phyloP scores from a whole-genome alignment of 1,140 invertebrate species.

The Patella vulgata region DNA sequence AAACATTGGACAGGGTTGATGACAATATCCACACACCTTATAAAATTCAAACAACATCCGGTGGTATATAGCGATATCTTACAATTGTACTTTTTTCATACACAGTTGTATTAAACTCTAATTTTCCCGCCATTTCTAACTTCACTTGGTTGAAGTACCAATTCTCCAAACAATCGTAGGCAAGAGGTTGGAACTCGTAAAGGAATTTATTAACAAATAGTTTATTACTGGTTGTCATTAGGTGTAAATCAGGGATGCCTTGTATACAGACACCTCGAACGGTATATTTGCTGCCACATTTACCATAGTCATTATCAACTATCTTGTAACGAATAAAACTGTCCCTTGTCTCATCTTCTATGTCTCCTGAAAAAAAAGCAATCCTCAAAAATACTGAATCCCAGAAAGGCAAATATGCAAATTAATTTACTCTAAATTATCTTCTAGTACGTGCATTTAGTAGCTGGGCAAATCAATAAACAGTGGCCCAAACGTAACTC shows the following conservation, averaged over 20 bases:
- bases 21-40: slow-evolving; percentile 37
- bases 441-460: no score
- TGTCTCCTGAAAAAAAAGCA: slow-evolving; percentile 7
- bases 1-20: no score
- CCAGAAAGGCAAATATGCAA: slow-evolving; percentile 2
- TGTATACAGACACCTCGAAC: slow-evolving; percentile 29
- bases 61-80: slow-evolving; percentile 8
- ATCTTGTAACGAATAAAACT: slow-evolving; percentile 43
- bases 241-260: slow-evolving; percentile 22
- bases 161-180: slow-evolving; percentile 17
- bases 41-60: slow-evolving; percentile 33
- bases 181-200: slow-evolving; percentile 12
- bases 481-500: no score
- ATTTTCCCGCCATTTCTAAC: slow-evolving; percentile 1
- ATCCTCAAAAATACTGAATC: slow-evolving; percentile 5
- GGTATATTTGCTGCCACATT: slow-evolving; percentile 32
- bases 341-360: no score
- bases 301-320: slow-evolving; percentile 23
- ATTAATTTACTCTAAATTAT: no score
- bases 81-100: slow-evolving; percentile 7
- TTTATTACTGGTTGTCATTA: slow-evolving; percentile 9
- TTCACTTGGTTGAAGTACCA: slow-evolving; percentile 8
- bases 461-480: no score
- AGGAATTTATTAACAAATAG: slow-evolving; percentile 15
- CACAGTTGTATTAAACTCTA: slow-evolving; percentile 10